Percentiles rank a stretch among this genome's conserved stretches.
These are phyloP conservation scores for Nothocercus julius DNA, from an alignment of 2,113 vertebrate genomes.

Conservation along the genomic window DNA sequence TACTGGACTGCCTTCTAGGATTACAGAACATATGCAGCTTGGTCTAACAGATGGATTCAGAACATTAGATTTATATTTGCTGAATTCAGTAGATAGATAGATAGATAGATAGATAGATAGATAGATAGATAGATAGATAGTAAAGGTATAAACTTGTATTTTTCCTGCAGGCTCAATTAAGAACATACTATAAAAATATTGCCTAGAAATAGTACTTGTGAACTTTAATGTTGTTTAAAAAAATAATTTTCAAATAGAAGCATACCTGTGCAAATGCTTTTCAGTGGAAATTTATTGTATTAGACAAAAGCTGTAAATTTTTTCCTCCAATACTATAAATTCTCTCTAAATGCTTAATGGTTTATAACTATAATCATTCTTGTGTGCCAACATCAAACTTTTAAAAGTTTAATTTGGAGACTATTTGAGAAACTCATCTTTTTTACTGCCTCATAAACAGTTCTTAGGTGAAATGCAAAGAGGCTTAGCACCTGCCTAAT, in stretches of 20 bases:
- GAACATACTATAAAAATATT: slow-evolving; percentile 6
- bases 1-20: neutral
- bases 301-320: slow-evolving; percentile 78
- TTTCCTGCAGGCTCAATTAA: slow-evolving; percentile 54
- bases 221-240: slow-evolving; percentile 56
- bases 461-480: slow-evolving; percentile 81
- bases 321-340: slow-evolving; percentile 78
- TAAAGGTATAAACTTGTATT: neutral
- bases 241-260: slow-evolving; percentile 63
- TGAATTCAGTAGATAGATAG: neutral
- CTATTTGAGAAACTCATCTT: slow-evolving; percentile 82
- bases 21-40: neutral
- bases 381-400: slow-evolving; percentile 84
- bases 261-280: slow-evolving; percentile 67
- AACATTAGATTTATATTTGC: neutral
- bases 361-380: slow-evolving; percentile 87
- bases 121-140: accelerated
- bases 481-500: slow-evolving; percentile 67
- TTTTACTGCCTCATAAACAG: slow-evolving; percentile 87
- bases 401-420: slow-evolving; percentile 86
- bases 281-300: slow-evolving; percentile 75
- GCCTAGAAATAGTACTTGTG: neutral
- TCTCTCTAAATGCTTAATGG: slow-evolving; percentile 82
- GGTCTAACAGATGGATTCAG: neutral
- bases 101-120: too few relatives aligned